Conservation (phyloP, 2,888 invertebrate species). For the Synanthedon myopaeformis region DNA sequence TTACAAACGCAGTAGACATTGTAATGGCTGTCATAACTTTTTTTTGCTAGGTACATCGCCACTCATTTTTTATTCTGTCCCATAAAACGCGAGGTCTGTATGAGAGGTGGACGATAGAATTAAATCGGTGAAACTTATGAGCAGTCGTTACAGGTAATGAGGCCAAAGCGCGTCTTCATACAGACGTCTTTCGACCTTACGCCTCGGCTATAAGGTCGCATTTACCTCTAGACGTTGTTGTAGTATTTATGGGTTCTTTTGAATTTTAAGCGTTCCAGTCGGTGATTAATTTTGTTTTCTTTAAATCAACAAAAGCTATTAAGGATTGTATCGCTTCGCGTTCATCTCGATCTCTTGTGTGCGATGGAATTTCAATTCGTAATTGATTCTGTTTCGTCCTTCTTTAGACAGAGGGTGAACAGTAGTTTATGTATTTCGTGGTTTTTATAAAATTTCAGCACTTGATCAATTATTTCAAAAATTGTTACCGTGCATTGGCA, state of each 20-base stretch:
- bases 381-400: too few species aligned
- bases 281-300: background rate
- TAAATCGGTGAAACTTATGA: constrained; percentile 36
- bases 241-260: constrained; percentile 17
- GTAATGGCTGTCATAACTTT: background rate
- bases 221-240: constrained; percentile 6
- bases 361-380: too few species aligned
- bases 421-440: too few species aligned
- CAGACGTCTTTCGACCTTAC: constrained; percentile 16
- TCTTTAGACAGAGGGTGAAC: too few species aligned
- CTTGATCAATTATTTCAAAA: too few species aligned
- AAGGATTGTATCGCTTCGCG: background rate
- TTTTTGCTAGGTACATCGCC: constrained; percentile 1
- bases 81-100: constrained; percentile 20
- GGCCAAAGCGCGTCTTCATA: constrained; percentile 11
- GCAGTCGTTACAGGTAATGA: constrained; percentile 36
- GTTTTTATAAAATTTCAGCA: too few species aligned
- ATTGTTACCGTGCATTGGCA: too few species aligned
- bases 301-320: background rate
- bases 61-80: constrained; percentile 17
- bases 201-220: constrained; percentile 7
- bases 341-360: too few species aligned
- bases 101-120: constrained; percentile 33
- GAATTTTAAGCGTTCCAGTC: constrained; percentile 6
- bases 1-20: too few species aligned